A percentile compares a stretch with the other conserved stretches of the same genome.
These are phyloP conservation scores for Kryptolebias marmoratus DNA, from an alignment of 2,113 vertebrate species.

Conservation along the genomic window DNA sequence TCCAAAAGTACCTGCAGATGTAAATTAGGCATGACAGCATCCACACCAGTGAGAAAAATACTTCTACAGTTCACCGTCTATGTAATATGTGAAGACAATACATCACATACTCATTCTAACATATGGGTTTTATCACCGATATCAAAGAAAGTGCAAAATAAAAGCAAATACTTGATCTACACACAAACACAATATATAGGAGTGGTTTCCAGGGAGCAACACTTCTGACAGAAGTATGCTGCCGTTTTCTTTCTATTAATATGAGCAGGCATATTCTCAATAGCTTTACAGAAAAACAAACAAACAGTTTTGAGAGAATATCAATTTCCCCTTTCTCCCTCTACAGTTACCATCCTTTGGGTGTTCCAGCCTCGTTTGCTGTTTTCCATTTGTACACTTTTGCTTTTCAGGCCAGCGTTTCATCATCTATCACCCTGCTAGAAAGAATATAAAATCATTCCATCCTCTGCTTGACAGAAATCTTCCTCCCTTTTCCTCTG, in stretches of 20 bases:
- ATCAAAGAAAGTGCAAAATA: conserved; percentile 33
- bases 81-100: background rate
- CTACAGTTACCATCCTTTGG: conserved; percentile 58
- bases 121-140: background rate
- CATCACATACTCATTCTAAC: background rate
- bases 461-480: conserved; percentile 55
- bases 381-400: conserved; percentile 69
- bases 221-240: conserved; percentile 52
- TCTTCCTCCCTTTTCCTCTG: conserved; percentile 46
- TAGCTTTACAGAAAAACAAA: conserved; percentile 70
- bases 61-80: background rate
- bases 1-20: background rate
- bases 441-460: conserved; percentile 54
- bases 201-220: conserved; percentile 42
- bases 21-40: background rate
- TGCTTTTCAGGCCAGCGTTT: conserved; percentile 65
- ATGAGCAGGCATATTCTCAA: conserved; percentile 63
- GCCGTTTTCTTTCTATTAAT: conserved; percentile 61
- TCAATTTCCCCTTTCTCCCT: conserved; percentile 67
- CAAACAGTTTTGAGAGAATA: conserved; percentile 73
- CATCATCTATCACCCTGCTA: conserved; percentile 67
- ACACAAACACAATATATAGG: conserved; percentile 21
- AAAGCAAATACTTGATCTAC: conserved; percentile 31
- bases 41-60: background rate
- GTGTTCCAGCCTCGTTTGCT: conserved; percentile 63